A percentile compares a stretch with the other conserved stretches of the same genome.
phyloP scores from a whole-genome alignment of 2,113 vertebrate genomes.

The Halichoeres trimaculatus region DNA sequence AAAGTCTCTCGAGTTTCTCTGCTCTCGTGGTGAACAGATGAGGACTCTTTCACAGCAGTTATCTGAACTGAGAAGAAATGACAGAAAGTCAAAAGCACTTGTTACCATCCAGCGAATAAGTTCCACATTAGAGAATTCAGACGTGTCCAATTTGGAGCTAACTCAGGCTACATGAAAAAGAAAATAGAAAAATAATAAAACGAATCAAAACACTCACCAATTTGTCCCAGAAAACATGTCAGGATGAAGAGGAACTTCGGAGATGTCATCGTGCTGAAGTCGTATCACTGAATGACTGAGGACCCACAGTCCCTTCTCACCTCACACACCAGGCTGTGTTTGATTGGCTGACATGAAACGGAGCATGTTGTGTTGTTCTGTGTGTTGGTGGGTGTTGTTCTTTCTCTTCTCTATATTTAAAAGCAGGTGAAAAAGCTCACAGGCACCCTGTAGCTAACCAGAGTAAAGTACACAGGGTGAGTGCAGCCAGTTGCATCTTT shows the following conservation, averaged over 20 bases:
- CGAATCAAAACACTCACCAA: conserved; percentile 28
- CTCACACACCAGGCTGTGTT: conserved; percentile 2
- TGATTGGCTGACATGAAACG: conserved; percentile 20
- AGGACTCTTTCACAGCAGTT: not conserved
- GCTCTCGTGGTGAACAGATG: not conserved
- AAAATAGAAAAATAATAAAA: not conserved
- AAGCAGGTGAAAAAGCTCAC: no score
- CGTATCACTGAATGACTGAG: not conserved
- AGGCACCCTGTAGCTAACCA: no score
- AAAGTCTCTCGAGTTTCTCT: conserved; percentile 20
- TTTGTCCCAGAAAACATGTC: not conserved
- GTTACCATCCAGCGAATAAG: no score
- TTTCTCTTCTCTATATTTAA: not conserved
- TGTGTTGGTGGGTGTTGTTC: not conserved
- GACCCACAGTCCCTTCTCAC: not conserved
- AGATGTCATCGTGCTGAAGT: conserved; percentile 4
- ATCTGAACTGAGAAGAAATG: conserved; percentile 2
- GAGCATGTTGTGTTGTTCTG: not conserved
- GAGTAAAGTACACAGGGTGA: no score
- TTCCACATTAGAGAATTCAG: no score
- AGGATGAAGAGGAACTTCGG: conserved; percentile 6
- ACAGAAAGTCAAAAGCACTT: not conserved
- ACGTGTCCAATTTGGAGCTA: no score
- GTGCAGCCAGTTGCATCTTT: no score
- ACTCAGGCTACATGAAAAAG: no score